Conservation (phyloP, 2,888 invertebrate species). For the Baccha elongata region DNA sequence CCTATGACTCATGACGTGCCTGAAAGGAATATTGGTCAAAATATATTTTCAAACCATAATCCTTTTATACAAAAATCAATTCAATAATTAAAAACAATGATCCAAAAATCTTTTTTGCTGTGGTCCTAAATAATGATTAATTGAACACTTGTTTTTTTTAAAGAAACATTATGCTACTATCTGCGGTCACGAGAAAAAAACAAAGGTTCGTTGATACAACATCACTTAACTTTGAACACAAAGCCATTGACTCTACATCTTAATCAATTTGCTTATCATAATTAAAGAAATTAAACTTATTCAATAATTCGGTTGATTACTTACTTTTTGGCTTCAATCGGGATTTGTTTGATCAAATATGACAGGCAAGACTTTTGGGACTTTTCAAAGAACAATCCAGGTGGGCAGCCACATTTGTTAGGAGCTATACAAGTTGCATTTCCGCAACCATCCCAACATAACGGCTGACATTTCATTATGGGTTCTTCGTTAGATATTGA, state of each 20-base stretch:
- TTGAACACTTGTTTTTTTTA: background rate
- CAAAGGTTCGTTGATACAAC: background rate
- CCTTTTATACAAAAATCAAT: background rate
- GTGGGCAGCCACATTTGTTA: conserved; percentile 74
- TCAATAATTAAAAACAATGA: no score
- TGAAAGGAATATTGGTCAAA: conserved; percentile 43
- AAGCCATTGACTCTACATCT: background rate
- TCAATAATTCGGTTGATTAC: conserved; percentile 30
- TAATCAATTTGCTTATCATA: no score
- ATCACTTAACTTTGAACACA: background rate
- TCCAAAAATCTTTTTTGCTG: background rate
- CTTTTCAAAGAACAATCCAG: conserved; percentile 71
- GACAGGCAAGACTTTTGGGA: conserved; percentile 72
- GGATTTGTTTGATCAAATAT: conserved; percentile 27
- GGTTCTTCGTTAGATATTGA: conserved; percentile 69
- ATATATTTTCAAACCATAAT: background rate
- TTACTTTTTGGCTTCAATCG: conserved; percentile 70
- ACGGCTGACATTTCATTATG: conserved; percentile 71
- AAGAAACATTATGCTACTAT: background rate
- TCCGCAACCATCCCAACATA: conserved; percentile 75
- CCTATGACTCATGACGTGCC: conserved; percentile 75
- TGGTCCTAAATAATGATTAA: background rate
- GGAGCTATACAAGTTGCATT: conserved; percentile 74
- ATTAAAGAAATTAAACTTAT: background rate
- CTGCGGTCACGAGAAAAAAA: background rate